Evolutionary conservation across 2,113 vertebrate genomes (phyloP).

Genomic region (Chloropsis cyanopogon): DNA sequence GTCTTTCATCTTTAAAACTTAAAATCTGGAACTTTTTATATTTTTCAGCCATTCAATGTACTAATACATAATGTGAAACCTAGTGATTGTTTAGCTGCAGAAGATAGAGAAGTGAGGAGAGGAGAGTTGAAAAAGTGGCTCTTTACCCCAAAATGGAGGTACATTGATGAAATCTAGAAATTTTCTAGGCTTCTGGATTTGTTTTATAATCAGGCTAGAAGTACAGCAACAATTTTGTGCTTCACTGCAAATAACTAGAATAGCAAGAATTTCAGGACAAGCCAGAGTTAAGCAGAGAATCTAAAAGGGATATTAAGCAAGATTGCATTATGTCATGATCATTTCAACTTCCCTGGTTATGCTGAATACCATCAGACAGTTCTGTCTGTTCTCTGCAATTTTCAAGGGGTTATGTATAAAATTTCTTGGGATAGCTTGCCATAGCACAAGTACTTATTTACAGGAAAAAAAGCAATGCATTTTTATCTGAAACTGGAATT

Average conservation of each 20-base stretch:
- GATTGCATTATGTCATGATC: background rate
- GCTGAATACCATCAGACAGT: background rate
- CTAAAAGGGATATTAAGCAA: background rate
- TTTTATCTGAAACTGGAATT: background rate
- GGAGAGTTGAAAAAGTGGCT: background rate
- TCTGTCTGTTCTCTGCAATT: background rate
- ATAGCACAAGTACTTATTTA: background rate
- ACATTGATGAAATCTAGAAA: background rate
- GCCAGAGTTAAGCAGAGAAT: background rate
- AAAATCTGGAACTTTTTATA: background rate
- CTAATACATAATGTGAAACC: background rate
- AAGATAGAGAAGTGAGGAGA: background rate
- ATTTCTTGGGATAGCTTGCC: background rate
- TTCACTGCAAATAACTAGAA: background rate
- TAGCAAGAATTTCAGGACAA: background rate
- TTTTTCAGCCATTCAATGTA: background rate
- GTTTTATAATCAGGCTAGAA: background rate
- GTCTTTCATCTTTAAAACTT: background rate
- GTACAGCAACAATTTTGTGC: background rate
- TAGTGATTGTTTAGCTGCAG: background rate
- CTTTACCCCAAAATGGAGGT: background rate
- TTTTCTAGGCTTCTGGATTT: background rate
- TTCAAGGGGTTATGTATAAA: background rate
- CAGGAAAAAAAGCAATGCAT: background rate
- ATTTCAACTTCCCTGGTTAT: background rate